Percentiles rank a stretch among this genome's conserved stretches.
Evolutionary conservation across 37 sponge, comb jelly and placozoan species (phyloP).

Genomic region (Ephydatia muelleri): DNA sequence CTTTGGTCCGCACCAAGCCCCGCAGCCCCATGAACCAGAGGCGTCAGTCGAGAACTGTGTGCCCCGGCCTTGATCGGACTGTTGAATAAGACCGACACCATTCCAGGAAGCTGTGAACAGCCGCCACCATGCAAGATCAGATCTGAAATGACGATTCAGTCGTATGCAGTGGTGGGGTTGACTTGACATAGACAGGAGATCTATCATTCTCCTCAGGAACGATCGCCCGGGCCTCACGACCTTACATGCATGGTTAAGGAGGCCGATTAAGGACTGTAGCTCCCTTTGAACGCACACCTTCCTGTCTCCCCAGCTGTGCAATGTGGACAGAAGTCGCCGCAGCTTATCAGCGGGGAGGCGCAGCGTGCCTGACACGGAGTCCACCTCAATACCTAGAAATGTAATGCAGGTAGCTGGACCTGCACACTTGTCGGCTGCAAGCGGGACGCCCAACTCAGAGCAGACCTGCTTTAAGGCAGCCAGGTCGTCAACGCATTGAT

Average conservation of each 20-base stretch:
- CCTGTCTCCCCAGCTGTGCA: no score
- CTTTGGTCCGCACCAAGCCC: neutral
- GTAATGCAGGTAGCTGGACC: slow-evolving; percentile 19
- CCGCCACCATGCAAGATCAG: slow-evolving; percentile 35
- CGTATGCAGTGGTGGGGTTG: slow-evolving; percentile 11
- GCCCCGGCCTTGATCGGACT: neutral
- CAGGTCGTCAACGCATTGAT: neutral
- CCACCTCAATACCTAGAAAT: no score
- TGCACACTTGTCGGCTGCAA: slow-evolving; percentile 3
- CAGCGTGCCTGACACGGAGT: no score
- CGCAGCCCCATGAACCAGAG: slow-evolving; percentile 42
- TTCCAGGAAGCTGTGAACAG: slow-evolving; percentile 17
- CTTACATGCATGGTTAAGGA: neutral
- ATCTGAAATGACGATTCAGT: neutral
- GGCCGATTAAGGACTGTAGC: neutral
- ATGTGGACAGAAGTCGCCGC: no score
- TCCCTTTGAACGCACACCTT: neutral
- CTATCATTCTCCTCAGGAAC: slow-evolving; percentile 12
- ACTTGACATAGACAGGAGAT: neutral
- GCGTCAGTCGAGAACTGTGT: slow-evolving; percentile 15
- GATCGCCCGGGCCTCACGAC: slow-evolving; percentile 9
- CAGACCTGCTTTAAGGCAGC: neutral
- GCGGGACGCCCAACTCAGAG: neutral
- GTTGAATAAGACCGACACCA: slow-evolving; percentile 8
- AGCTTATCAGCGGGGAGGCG: no score